These are phyloP conservation scores for Hydrochoerus hydrochaeris DNA, from an alignment of 2,113 vertebrate species.

Conservation along the genomic window DNA sequence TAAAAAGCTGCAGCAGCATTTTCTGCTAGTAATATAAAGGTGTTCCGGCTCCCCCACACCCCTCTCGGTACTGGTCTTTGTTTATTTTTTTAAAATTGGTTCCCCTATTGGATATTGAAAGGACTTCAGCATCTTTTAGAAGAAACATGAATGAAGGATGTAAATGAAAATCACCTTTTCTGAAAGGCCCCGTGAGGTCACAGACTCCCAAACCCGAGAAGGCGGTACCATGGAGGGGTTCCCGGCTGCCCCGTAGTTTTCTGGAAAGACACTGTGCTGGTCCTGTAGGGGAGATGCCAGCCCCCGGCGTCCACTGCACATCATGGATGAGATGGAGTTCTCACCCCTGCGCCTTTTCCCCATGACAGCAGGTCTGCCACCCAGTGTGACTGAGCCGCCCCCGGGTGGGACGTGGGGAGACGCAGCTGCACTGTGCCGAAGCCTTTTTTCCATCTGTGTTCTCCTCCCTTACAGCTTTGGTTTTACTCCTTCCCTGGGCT, in stretches of 20 bases:
- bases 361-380: background rate
- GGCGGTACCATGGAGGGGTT: background rate
- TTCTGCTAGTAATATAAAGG: background rate
- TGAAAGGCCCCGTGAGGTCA: background rate
- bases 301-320: slow-evolving; percentile 15
- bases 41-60: background rate
- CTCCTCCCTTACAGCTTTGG: background rate
- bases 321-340: slow-evolving; percentile 60
- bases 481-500: background rate
- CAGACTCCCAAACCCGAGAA: background rate
- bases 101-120: background rate
- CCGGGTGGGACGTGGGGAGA: slow-evolving; percentile 25
- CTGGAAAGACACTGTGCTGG: slow-evolving; percentile 43
- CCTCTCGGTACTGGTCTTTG: background rate
- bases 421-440: background rate
- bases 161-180: background rate
- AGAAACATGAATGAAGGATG: background rate
- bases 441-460: background rate
- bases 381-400: slow-evolving; percentile 23
- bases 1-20: background rate
- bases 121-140: background rate
- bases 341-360: slow-evolving; percentile 56
- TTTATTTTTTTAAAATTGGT: background rate
- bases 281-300: background rate
- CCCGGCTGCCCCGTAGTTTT: background rate